phyloP scores from a whole-genome alignment of 2,113 vertebrate genomes.

The Platycercus adscitus region DNA sequence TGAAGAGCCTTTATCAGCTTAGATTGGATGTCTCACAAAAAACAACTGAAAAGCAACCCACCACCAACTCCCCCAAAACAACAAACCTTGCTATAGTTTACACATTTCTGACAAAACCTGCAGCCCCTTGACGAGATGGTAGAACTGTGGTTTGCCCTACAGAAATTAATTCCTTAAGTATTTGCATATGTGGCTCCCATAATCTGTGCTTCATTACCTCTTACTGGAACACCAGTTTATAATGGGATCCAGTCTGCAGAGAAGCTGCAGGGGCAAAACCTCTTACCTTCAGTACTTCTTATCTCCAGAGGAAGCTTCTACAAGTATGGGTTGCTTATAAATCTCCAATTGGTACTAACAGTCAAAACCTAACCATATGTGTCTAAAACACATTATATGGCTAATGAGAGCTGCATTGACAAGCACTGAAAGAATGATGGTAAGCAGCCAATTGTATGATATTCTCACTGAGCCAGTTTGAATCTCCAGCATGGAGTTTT shows the following conservation, averaged over 20 bases:
- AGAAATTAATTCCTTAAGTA: neutral
- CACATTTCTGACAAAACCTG: neutral
- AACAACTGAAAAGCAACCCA: neutral
- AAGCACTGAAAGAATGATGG: neutral
- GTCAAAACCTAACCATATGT: fast-evolving
- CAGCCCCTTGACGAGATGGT: neutral
- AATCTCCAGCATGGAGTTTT: neutral
- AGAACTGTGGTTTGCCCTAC: neutral
- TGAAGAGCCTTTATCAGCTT: too few species aligned
- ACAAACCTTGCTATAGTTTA: neutral
- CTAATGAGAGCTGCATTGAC: neutral
- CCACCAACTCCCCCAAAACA: neutral
- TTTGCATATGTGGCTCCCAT: neutral
- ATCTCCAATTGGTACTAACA: neutral
- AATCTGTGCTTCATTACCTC: neutral
- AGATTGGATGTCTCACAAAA: too few species aligned
- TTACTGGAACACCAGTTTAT: neutral
- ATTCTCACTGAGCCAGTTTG: neutral
- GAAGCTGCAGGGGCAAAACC: neutral
- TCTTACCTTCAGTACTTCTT: neutral
- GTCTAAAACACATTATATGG: neutral
- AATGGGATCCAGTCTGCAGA: neutral
- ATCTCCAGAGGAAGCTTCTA: neutral
- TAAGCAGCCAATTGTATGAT: neutral
- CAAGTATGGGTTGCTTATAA: neutral